phyloP scores from a whole-genome alignment of 2,888 invertebrate genomes.

The Amiota mariae region DNA sequence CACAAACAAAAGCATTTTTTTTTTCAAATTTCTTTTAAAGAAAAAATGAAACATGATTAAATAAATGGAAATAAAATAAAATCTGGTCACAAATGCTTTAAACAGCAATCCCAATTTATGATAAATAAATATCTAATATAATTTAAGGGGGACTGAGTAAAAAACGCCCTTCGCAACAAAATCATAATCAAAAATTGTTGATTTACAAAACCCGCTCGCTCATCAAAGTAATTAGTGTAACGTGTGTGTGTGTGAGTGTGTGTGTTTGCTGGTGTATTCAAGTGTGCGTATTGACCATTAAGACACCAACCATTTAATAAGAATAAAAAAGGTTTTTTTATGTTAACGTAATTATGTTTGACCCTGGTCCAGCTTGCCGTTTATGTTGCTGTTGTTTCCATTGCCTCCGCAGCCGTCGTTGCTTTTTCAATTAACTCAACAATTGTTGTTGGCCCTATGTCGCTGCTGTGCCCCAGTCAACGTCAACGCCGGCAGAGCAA shows the following conservation, averaged over 20 bases:
- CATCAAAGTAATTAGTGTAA: not conserved
- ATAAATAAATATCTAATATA: too few relatives aligned
- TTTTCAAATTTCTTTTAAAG: too few relatives aligned
- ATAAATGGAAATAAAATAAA: too few relatives aligned
- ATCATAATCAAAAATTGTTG: not conserved
- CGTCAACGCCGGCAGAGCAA: conserved; percentile 4
- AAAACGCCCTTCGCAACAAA: conserved; percentile 4
- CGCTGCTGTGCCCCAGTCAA: not conserved
- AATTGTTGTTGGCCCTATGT: not conserved
- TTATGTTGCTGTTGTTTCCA: conserved; percentile 26
- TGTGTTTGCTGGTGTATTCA: not conserved
- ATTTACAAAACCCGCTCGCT: not conserved
- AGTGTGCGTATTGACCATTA: not conserved
- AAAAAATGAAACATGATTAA: too few relatives aligned
- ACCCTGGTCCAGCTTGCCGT: conserved; percentile 62
- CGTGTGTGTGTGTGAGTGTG: not conserved
- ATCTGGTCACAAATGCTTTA: too few relatives aligned
- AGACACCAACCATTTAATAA: conserved; percentile 14
- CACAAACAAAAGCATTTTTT: too few relatives aligned
- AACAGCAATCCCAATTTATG: too few relatives aligned
- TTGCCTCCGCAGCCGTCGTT: too few relatives aligned
- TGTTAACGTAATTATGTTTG: conserved; percentile 60
- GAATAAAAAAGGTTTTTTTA: too few relatives aligned
- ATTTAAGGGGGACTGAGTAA: not conserved
- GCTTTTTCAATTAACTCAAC: conserved; percentile 45